Evolutionary conservation across 2,113 vertebrate genomes (phyloP).

Genomic region (Pontoporia blainvillei): DNA sequence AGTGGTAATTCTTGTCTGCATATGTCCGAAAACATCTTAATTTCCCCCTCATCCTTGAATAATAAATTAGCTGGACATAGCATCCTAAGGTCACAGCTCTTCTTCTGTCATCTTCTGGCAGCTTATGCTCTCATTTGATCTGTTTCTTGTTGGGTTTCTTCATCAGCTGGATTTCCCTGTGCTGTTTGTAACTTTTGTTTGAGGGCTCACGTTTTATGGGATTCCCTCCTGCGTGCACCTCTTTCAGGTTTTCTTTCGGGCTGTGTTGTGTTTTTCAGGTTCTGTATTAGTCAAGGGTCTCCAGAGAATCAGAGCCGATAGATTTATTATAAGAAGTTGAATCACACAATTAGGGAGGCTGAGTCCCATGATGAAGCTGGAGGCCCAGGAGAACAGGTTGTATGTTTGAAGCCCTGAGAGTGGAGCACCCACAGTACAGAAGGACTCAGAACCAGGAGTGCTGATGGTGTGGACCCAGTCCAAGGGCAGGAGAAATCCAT

Average conservation of each 20-base stretch:
- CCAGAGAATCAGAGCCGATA: not conserved
- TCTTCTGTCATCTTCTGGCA: not conserved
- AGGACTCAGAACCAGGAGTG: not conserved
- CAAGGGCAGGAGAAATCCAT: not conserved
- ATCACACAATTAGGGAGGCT: not conserved
- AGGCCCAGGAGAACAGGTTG: not conserved
- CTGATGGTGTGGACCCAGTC: not conserved
- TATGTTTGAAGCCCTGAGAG: not conserved
- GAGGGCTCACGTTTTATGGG: not conserved
- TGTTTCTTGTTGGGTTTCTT: not conserved
- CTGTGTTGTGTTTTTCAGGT: too few relatives aligned
- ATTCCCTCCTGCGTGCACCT: not conserved
- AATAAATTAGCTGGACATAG: too few relatives aligned
- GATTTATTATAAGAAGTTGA: not conserved
- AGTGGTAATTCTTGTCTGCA: not conserved
- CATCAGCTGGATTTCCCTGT: not conserved
- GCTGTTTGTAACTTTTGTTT: not conserved
- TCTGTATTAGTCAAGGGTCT: too few relatives aligned
- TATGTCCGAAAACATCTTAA: too few relatives aligned
- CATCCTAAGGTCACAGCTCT: not conserved
- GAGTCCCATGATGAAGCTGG: not conserved
- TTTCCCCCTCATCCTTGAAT: too few relatives aligned
- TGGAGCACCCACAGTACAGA: not conserved
- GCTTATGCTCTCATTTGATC: accelerated
- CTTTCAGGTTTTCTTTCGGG: not conserved